Conservation (phyloP, 2,888 invertebrate species). For the Taenaris catops region DNA sequence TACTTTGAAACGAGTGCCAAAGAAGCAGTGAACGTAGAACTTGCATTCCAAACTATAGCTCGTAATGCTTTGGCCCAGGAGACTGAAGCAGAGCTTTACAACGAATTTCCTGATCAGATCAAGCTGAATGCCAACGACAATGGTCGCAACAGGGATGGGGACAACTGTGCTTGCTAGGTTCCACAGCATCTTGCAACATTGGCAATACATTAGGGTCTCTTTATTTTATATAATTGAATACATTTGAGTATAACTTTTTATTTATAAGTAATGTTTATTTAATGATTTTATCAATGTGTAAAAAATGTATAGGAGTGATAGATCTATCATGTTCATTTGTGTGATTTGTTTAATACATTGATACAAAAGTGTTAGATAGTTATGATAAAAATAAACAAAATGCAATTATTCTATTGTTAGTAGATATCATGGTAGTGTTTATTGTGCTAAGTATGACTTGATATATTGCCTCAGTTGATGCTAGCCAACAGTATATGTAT, state of each 20-base stretch:
- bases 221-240: slow-evolving; percentile 56
- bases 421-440: slow-evolving; percentile 3
- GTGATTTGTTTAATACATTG: slow-evolving; percentile 47
- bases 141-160: slow-evolving; percentile 85
- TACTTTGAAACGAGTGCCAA: slow-evolving; percentile 99
- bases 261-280: slow-evolving; percentile 64
- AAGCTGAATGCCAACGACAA: slow-evolving; percentile 88
- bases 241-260: slow-evolving; percentile 57
- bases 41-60: slow-evolving; percentile 99
- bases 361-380: slow-evolving; percentile 23
- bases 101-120: slow-evolving; percentile 98
- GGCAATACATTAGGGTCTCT: slow-evolving; percentile 55
- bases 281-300: slow-evolving; percentile 55
- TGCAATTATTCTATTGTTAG: slow-evolving; percentile 10
- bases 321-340: slow-evolving; percentile 35
- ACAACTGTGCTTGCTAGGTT: slow-evolving; percentile 87
- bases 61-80: slow-evolving; percentile 97
- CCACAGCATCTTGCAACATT: slow-evolving; percentile 35
- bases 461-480: slow-evolving; percentile 14
- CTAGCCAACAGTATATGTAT: too few species aligned
- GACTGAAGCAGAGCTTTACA: slow-evolving; percentile 95
- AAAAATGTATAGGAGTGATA: slow-evolving; percentile 64
- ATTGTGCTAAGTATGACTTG: slow-evolving; percentile 16
- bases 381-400: slow-evolving; percentile 2
- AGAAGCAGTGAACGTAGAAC: slow-evolving; percentile 99